Evolutionary conservation across 2,888 invertebrate genomes (phyloP), one percentile per base, ranked within the genome.

Genomic region (Habroteleia sp.): DNA sequence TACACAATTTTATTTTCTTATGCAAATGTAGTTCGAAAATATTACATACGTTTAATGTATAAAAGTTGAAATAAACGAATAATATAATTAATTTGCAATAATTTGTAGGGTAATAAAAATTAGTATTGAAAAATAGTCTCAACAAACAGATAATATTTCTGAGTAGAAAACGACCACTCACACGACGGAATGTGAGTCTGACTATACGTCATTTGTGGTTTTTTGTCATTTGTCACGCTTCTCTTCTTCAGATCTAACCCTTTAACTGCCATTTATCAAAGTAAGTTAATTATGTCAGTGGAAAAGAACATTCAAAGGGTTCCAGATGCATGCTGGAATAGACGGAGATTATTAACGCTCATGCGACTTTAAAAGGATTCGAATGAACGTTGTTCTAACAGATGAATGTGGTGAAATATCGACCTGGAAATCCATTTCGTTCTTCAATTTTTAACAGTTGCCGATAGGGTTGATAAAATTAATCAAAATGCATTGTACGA

Each of bases 231-330:
- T 62, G 62, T 60, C 60, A 60, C 31, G 42, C 56, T 48, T n/a
- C 35, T 63, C 31, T 44, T 41, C 63, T 52, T 33, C 27, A 50
- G 20, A 42, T 54, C 58, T 39, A 72, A 65, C 72, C 63, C 58
- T 72, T 65, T 65, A 65, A 58, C 48, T 50, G 35, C 44, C 63
- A 72, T 65, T 72, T 72, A 50, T 72, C 65, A 72, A 10, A 4
- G 50, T 65, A 65, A 72, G 56, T 65, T 72, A 62, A 71, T 71
- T 65, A 65, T 65, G 72, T 72, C 56, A 65, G 58, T 10, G 23
- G 39, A 69, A 74, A 74, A 65, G 74, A 74, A 68, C 58, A 58
- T 58, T 56, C 35, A 74, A 74, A 66, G 68, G 66, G 74, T 65
- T 69, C 56, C 63, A 74, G 65, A 74, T 65, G 74, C 60, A 65